Evolutionary conservation across 1,140 invertebrate genomes (phyloP).

Genomic region (Dolichoris vasculosae): DNA sequence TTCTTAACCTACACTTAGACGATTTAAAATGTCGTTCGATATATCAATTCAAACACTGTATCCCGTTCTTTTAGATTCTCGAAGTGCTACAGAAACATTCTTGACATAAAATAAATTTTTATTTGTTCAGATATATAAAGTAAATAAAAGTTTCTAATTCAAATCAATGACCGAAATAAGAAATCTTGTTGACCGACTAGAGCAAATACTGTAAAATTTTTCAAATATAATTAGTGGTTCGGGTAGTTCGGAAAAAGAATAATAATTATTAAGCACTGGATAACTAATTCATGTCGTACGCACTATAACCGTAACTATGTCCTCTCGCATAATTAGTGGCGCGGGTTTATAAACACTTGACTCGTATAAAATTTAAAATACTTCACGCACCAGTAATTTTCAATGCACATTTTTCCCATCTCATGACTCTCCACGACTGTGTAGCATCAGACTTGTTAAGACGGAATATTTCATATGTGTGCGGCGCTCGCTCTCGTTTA

Average conservation of each 20-base stretch:
- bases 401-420: background rate
- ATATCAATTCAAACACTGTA: background rate
- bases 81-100: background rate
- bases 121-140: background rate
- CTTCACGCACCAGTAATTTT: constrained; percentile 26
- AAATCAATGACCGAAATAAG: background rate
- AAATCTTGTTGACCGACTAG: background rate
- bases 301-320: background rate
- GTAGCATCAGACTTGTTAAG: constrained; percentile 34
- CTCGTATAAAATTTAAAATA: constrained; percentile 7
- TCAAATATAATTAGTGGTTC: background rate
- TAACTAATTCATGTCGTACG: background rate
- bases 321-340: constrained; percentile 4
- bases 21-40: background rate
- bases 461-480: constrained; percentile 38
- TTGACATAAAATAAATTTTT: background rate
- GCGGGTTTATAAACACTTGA: background rate
- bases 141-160: background rate
- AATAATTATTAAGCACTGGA: background rate
- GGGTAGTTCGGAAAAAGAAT: background rate
- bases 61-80: background rate
- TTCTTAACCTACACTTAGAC: no score
- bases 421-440: background rate
- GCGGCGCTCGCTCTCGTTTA: constrained; percentile 15
- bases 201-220: background rate